phyloP scores from a whole-genome alignment of 2,797 vertebrate genomes.

The Lepilemur septentrionalis region DNA sequence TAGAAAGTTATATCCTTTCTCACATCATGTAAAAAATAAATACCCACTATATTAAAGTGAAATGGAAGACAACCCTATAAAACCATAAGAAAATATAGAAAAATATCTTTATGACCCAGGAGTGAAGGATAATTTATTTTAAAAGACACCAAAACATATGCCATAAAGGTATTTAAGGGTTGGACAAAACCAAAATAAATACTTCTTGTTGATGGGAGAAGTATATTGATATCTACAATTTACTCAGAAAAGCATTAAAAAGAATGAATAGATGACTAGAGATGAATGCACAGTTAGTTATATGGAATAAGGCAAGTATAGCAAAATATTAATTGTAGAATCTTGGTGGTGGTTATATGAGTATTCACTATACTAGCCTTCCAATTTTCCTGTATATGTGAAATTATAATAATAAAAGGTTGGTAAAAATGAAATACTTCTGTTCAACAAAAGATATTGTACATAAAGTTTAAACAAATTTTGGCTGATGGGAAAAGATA shows the following conservation, averaged over 20 bases:
- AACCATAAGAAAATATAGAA: constrained; percentile 39
- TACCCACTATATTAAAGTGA: neutral
- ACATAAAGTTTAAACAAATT: constrained; percentile 16
- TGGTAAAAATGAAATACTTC: constrained; percentile 23
- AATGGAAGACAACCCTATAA: constrained; percentile 1
- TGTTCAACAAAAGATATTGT: neutral
- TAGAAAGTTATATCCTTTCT: constrained; percentile 5
- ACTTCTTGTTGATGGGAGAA: neutral
- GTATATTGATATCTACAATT: neutral
- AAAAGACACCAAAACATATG: neutral
- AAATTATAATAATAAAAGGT: constrained; percentile 39
- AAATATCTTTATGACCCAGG: constrained; percentile 4
- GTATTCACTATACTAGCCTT: neutral
- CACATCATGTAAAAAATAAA: constrained; percentile 24
- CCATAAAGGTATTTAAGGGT: neutral
- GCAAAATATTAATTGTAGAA: neutral
- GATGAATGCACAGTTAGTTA: neutral
- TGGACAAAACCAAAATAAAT: constrained; percentile 27
- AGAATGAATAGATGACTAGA: neutral
- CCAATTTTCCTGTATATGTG: neutral
- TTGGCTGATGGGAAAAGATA: constrained; percentile 1
- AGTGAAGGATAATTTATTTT: neutral
- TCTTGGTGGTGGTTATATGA: neutral
- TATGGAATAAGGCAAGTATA: neutral
- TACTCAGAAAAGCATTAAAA: constrained; percentile 28